Evolutionary conservation across 1,140 invertebrate genomes (phyloP).

Genomic region (Cardiocondyla obscurior): DNA sequence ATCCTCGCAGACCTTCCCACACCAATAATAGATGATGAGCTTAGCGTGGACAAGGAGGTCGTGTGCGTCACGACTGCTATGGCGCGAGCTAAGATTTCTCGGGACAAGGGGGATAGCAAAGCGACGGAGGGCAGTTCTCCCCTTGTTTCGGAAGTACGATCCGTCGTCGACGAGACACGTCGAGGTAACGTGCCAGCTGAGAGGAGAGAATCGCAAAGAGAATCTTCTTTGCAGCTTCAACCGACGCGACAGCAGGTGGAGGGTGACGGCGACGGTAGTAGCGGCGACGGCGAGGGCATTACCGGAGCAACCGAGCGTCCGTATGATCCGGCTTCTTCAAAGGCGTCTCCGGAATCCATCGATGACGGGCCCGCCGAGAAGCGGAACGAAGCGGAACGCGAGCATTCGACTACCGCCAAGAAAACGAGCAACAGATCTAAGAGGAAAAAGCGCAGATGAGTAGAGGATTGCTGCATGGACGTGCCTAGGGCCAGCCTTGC

Average conservation of each 20-base stretch:
- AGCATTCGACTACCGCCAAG: conserved; percentile 77
- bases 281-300: not conserved
- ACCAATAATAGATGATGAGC: conserved; percentile 13
- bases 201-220: conserved; percentile 36
- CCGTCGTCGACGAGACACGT: conserved; percentile 28
- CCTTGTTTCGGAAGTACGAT: conserved; percentile 34
- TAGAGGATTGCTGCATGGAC: conserved; percentile 83
- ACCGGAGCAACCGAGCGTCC: not conserved
- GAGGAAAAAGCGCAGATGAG: conserved; percentile 83
- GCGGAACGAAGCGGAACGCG: conserved; percentile 73
- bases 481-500: conserved; percentile 82
- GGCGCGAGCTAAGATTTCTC: not conserved
- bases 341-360: conserved; percentile 18
- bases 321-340: not conserved
- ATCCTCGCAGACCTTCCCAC: conserved; percentile 14
- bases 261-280: not conserved
- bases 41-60: not conserved
- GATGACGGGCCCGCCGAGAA: conserved; percentile 39
- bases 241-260: not conserved
- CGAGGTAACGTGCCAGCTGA: conserved; percentile 31
- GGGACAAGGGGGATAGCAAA: conserved; percentile 14
- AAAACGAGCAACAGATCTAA: conserved; percentile 81
- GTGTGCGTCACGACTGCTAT: not conserved
- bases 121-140: not conserved
- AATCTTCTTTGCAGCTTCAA: conserved; percentile 41